Conservation (phyloP, 2,113 vertebrate species). For the Rhagologus leucostigma region DNA sequence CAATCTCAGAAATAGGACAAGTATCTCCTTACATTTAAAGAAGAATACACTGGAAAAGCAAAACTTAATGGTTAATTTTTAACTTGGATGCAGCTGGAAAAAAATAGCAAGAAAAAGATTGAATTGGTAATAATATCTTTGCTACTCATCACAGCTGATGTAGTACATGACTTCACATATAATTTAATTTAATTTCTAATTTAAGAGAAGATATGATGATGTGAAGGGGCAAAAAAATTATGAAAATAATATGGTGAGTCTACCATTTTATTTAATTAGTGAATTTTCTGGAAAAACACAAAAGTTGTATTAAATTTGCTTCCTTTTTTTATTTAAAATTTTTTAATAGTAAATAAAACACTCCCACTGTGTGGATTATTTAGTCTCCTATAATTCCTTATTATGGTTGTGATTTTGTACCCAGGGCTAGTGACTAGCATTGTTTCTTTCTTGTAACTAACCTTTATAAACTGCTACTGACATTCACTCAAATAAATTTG, state of each 20-base stretch:
- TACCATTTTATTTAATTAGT: background rate
- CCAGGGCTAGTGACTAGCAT: background rate
- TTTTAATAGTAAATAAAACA: background rate
- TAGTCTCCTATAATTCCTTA: background rate
- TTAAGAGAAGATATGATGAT: background rate
- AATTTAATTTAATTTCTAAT: background rate
- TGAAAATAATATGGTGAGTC: background rate
- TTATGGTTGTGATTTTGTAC: background rate
- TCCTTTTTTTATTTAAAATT: background rate
- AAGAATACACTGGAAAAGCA: background rate
- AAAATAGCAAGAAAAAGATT: background rate
- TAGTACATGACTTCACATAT: background rate
- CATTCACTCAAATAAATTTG: background rate
- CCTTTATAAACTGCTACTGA: background rate
- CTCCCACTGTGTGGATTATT: background rate
- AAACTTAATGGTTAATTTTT: background rate
- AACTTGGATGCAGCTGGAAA: background rate
- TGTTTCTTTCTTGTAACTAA: background rate
- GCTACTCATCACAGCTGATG: background rate
- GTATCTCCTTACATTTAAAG: background rate
- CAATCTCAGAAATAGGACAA: background rate
- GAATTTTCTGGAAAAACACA: background rate
- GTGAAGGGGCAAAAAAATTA: background rate
- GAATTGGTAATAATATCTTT: background rate
- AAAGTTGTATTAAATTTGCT: background rate